Evolutionary conservation across 2,888 invertebrate genomes (phyloP).

Genomic region (Camptogramma bilineatum): DNA sequence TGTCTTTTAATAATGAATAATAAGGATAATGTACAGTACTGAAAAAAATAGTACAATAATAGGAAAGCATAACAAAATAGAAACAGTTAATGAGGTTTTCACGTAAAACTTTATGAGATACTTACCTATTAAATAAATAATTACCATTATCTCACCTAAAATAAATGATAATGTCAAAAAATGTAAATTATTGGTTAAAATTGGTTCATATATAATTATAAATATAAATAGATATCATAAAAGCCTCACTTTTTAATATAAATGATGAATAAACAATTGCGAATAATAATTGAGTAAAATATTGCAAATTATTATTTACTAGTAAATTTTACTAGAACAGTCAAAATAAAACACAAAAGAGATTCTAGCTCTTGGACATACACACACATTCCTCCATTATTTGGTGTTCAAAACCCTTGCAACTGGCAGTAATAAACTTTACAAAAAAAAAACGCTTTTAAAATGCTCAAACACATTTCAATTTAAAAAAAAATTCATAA

Average conservation of each 20-base stretch:
- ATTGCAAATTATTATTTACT: conserved; percentile 27
- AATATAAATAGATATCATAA: too few relatives aligned
- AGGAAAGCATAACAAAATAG: too few relatives aligned
- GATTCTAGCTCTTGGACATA: conserved; percentile 58
- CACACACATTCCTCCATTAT: conserved; percentile 60
- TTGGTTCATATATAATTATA: too few relatives aligned
- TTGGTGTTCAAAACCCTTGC: conserved; percentile 79
- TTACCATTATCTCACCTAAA: too few relatives aligned
- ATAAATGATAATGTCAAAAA: too few relatives aligned
- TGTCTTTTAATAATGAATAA: background rate
- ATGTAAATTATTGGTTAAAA: too few relatives aligned
- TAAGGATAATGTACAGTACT: too few relatives aligned
- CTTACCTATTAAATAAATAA: too few relatives aligned
- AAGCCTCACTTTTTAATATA: background rate
- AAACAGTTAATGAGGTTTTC: too few relatives aligned
- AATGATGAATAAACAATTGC: background rate
- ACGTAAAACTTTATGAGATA: too few relatives aligned
- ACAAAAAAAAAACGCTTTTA: conserved; percentile 54
- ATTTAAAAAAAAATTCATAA: conserved; percentile 61
- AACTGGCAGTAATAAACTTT: conserved; percentile 74
- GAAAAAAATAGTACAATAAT: too few relatives aligned
- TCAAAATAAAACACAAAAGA: conserved; percentile 33
- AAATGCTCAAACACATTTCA: conserved; percentile 58
- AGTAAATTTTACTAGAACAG: conserved; percentile 25
- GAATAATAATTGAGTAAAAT: conserved; percentile 8